Evolutionary conservation across 2,113 vertebrate genomes (phyloP).

Genomic region (Cavia aperea): DNA sequence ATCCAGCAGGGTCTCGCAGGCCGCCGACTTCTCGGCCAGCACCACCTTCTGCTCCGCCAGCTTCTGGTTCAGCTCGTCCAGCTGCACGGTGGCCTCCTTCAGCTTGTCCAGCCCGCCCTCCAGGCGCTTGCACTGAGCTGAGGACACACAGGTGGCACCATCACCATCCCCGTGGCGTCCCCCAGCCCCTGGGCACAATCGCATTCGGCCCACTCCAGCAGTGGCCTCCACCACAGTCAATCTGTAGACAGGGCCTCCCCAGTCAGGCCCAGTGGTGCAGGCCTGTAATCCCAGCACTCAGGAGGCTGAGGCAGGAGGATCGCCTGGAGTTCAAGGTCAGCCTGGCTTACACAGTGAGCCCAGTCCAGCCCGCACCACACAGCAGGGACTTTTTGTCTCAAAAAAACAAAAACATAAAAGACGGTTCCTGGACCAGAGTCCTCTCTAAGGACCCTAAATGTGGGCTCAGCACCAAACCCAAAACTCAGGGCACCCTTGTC

Average conservation of each 20-base stretch:
- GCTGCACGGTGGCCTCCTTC: slow-evolving; percentile 90
- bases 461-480: not conserved
- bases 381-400: not conserved
- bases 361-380: not conserved
- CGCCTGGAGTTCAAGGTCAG: not conserved
- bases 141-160: not conserved
- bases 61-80: slow-evolving; percentile 88
- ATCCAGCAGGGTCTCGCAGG: slow-evolving; percentile 85
- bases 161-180: accelerated
- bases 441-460: not conserved
- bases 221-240: not conserved
- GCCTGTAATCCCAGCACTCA: not conserved
- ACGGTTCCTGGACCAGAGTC: not conserved
- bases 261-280: not conserved
- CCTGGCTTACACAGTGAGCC: not conserved
- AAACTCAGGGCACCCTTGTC: not conserved
- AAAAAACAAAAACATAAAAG: not conserved
- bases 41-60: slow-evolving; percentile 92
- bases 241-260: not conserved
- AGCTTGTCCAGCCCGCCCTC: slow-evolving; percentile 93
- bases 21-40: slow-evolving; percentile 87
- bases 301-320: not conserved
- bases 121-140: slow-evolving; percentile 90
- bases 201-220: not conserved
- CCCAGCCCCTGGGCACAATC: not conserved